Evolutionary conservation across 2,113 vertebrate species (phyloP).

Genomic region (Leptosomus discolor): DNA sequence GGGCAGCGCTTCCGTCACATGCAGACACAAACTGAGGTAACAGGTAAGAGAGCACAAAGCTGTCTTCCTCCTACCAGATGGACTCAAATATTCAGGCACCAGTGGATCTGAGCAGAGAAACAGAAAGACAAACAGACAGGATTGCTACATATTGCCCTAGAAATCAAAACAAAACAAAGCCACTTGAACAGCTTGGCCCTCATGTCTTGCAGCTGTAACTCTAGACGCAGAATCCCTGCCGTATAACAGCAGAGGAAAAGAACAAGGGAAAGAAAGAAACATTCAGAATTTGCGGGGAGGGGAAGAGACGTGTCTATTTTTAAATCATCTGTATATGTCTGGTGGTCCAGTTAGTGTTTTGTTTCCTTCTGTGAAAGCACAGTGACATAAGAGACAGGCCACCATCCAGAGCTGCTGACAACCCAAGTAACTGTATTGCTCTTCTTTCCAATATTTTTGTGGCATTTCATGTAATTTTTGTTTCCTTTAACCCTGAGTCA

Average conservation of each 20-base stretch:
- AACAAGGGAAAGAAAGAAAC: neutral
- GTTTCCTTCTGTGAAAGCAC: neutral
- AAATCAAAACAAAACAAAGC: slow-evolving; percentile 37
- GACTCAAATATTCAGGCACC: neutral
- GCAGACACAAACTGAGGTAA: neutral
- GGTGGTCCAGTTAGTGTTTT: neutral
- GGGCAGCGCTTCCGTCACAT: neutral
- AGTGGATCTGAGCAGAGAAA: neutral
- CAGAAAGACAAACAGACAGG: neutral
- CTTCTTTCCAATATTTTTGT: neutral
- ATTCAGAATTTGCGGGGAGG: neutral
- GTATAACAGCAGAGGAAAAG: neutral
- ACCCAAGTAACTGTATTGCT: neutral
- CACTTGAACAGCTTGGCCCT: neutral
- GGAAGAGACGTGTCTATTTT: neutral
- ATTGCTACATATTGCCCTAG: neutral
- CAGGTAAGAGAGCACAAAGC: neutral
- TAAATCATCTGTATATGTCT: neutral
- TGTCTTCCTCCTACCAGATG: neutral
- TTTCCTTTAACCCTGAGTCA: neutral
- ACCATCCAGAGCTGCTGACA: neutral
- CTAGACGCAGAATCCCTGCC: slow-evolving; percentile 5
- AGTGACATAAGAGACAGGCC: neutral
- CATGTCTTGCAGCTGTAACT: slow-evolving; percentile 37
- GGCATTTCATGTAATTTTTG: neutral